phyloP scores from a whole-genome alignment of 2,797 vertebrate genomes.

The Pantherophis alleghaniensis region DNA sequence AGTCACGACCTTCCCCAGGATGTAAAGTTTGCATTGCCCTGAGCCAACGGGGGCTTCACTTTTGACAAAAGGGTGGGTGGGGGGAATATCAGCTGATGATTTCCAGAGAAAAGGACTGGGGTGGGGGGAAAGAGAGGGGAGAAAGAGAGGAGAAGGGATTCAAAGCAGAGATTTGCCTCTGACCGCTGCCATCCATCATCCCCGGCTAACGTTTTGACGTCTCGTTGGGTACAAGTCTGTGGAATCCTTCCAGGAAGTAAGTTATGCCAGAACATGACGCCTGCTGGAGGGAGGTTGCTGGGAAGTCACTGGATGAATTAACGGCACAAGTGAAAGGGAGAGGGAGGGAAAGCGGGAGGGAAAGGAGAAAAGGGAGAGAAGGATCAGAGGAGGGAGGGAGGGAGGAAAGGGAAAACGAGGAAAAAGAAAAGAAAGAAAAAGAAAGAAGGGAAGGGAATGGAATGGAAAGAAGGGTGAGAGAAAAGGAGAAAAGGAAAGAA shows the following conservation, averaged over 20 bases:
- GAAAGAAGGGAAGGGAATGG: not conserved
- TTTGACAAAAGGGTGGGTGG: not conserved
- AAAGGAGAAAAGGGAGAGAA: not conserved
- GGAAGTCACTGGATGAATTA: constrained; percentile 7
- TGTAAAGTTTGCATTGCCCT: not conserved
- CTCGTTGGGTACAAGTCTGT: not conserved
- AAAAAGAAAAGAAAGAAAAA: too few species aligned
- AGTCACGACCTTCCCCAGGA: constrained; percentile 27
- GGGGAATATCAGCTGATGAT: too few species aligned
- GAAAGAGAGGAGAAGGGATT: not conserved
- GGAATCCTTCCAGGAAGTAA: not conserved
- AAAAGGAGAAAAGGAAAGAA: too few species aligned
- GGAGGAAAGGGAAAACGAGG: not conserved
- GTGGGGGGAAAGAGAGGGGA: not conserved
- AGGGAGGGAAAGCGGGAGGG: not conserved
- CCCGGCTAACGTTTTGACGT: rapidly evolving
- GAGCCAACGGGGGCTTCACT: constrained; percentile 25
- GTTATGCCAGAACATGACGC: not conserved
- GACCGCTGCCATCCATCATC: rapidly evolving
- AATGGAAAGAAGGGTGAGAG: not conserved
- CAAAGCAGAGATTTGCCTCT: rapidly evolving
- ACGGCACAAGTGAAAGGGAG: not conserved
- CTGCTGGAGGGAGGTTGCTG: not conserved
- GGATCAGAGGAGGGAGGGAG: not conserved
- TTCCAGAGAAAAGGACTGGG: not conserved